phyloP scores from a whole-genome alignment of 2,888 invertebrate genomes.

The Lasioglossum lativentre region DNA sequence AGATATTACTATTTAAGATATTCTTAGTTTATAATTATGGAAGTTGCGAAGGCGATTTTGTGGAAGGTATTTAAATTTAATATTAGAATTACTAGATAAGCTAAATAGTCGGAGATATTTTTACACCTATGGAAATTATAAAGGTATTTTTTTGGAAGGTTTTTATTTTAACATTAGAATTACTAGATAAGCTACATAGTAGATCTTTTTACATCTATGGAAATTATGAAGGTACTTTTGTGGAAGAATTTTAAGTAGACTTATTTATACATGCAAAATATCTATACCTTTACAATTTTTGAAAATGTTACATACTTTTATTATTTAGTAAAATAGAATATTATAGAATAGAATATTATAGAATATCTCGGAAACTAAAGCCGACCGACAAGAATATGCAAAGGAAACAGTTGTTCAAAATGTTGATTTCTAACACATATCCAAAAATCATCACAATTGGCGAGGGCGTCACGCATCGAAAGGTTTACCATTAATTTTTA shows the following conservation, averaged over 20 bases:
- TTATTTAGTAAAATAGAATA: not conserved
- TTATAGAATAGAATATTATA: too few relatives aligned
- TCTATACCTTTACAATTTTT: not conserved
- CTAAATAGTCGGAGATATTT: not conserved
- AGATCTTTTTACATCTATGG: not conserved
- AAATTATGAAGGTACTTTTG: not conserved
- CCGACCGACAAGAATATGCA: too few relatives aligned
- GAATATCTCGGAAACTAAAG: too few relatives aligned
- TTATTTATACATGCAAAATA: not conserved
- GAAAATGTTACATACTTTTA: not conserved
- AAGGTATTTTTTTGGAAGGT: not conserved
- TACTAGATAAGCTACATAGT: not conserved
- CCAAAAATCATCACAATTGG: too few relatives aligned
- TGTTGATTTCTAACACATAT: too few relatives aligned
- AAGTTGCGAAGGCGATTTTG: not conserved
- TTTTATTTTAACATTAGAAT: not conserved
- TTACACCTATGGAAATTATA: not conserved
- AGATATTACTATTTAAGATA: not conserved
- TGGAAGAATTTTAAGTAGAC: not conserved
- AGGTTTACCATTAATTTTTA: too few relatives aligned
- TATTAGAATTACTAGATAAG: not conserved
- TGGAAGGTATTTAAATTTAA: not conserved
- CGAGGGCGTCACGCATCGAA: too few relatives aligned
- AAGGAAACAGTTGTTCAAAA: too few relatives aligned
- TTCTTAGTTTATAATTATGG: not conserved